These are phyloP conservation scores for Borostomias antarcticus DNA, from an alignment of 2,797 vertebrate species.

Conservation along the genomic window DNA sequence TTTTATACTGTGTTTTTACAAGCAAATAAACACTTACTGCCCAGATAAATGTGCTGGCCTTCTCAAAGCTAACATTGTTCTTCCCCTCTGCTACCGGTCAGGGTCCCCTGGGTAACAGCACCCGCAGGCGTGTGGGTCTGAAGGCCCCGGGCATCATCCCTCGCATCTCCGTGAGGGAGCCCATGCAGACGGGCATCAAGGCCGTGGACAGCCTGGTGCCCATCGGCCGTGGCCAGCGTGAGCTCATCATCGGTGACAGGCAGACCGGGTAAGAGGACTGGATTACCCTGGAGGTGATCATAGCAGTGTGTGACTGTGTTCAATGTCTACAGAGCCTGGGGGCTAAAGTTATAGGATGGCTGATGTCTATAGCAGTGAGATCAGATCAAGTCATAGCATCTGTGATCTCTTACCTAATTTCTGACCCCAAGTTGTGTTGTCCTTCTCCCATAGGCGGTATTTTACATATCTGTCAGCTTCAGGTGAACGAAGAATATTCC, in stretches of 20 bases:
- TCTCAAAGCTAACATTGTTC: too few relatives aligned
- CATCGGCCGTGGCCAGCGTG: slow-evolving; percentile 96
- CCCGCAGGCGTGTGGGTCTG: slow-evolving; percentile 90
- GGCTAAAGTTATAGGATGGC: too few relatives aligned
- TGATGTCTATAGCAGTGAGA: too few relatives aligned
- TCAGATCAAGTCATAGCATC: too few relatives aligned
- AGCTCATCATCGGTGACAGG: slow-evolving; percentile 97
- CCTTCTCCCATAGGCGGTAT: not conserved
- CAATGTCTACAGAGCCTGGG: too few relatives aligned
- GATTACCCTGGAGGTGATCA: too few relatives aligned
- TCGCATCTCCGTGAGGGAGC: slow-evolving; percentile 95
- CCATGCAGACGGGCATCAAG: slow-evolving; percentile 98
- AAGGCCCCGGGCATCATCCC: slow-evolving; percentile 98
- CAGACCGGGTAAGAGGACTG: slow-evolving; percentile 97
- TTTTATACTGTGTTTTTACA: too few relatives aligned
- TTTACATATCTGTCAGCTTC: not conserved
- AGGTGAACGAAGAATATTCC: too few relatives aligned
- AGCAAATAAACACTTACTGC: too few relatives aligned
- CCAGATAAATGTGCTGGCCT: too few relatives aligned
- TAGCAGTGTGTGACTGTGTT: not conserved
- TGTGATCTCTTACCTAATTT: too few relatives aligned
- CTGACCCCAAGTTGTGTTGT: not conserved
- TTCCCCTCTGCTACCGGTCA: too few relatives aligned
- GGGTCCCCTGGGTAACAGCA: slow-evolving; percentile 84
- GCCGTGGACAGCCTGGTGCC: slow-evolving; percentile 98